Evolutionary conservation across 2,113 vertebrate genomes (phyloP).

Genomic region (Gasterosteus nipponicus): DNA sequence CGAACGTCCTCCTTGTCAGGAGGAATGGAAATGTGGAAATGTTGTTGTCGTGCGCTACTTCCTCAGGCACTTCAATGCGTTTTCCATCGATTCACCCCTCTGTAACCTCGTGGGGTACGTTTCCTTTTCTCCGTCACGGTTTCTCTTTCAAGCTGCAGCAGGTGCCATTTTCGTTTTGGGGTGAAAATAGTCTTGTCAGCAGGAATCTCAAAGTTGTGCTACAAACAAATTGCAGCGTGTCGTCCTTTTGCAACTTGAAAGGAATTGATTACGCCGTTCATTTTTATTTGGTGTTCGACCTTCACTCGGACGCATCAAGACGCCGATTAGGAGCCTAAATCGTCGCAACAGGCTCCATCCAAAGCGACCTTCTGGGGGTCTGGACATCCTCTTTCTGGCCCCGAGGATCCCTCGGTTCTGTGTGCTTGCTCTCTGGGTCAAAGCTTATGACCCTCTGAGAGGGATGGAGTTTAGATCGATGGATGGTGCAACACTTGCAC

Average conservation of each 20-base stretch:
- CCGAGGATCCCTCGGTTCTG: not conserved
- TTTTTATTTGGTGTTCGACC: not conserved
- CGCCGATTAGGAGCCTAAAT: not conserved
- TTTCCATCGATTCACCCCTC: constrained; percentile 23
- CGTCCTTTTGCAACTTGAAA: not conserved
- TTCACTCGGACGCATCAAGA: not conserved
- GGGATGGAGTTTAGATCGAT: not conserved
- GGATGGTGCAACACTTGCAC: not conserved
- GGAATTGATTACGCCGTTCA: not conserved
- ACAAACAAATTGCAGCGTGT: not conserved
- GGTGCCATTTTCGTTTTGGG: not conserved
- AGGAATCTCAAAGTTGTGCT: constrained; percentile 10
- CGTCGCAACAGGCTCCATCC: not conserved
- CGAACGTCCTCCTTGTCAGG: not conserved
- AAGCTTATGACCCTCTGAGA: no score
- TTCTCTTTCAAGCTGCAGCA: not conserved
- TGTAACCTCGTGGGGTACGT: constrained; percentile 11
- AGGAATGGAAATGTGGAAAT: not conserved
- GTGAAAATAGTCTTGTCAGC: constrained; percentile 32
- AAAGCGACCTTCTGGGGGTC: not conserved
- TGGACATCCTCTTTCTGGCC: no score
- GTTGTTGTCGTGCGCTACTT: not conserved
- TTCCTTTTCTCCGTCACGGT: constrained; percentile 2
- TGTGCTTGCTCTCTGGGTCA: no score
- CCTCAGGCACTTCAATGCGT: not conserved